Percentiles rank a stretch among this genome's conserved stretches.
These are phyloP conservation scores for Phocides pigmalion DNA, from an alignment of 1,140 invertebrate species.

Conservation along the genomic window DNA sequence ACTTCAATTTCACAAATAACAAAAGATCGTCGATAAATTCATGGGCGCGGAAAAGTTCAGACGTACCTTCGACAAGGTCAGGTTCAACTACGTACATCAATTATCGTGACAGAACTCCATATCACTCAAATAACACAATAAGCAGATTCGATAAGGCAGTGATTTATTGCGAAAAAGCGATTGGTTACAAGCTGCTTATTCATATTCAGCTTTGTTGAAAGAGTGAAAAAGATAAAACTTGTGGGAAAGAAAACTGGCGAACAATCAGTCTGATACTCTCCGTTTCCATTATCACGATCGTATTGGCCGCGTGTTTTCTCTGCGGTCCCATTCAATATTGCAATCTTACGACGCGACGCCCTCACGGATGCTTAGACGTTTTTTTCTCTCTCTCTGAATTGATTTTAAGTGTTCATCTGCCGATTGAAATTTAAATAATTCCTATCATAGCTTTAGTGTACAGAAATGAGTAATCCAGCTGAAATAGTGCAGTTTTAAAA, in stretches of 20 bases:
- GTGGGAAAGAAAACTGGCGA: slow-evolving; percentile 50
- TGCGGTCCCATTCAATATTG: slow-evolving; percentile 31
- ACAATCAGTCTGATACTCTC: slow-evolving; percentile 49
- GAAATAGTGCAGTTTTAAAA: no score
- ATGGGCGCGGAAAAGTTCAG: neutral
- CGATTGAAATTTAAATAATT: neutral
- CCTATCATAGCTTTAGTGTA: no score
- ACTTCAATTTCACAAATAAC: no score
- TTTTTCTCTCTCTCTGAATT: neutral
- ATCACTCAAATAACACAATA: neutral
- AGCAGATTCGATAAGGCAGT: slow-evolving; percentile 29
- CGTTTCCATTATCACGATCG: slow-evolving; percentile 48
- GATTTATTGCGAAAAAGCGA: slow-evolving; percentile 19
- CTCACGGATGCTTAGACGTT: slow-evolving; percentile 17
- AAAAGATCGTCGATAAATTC: neutral
- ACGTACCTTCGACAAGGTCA: slow-evolving; percentile 1
- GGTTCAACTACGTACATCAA: neutral
- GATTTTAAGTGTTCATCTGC: neutral
- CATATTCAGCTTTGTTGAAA: slow-evolving; percentile 5
- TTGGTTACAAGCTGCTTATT: neutral
- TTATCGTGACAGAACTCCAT: neutral
- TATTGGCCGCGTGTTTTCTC: slow-evolving; percentile 44
- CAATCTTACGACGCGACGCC: slow-evolving; percentile 35
- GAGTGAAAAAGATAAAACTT: slow-evolving; percentile 16
- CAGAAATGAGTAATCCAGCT: no score